A percentile compares a stretch with the other conserved stretches of the same genome.
These are phyloP conservation scores for Sciurus vulgaris DNA, from an alignment of 2,797 vertebrate species.

Conservation along the genomic window DNA sequence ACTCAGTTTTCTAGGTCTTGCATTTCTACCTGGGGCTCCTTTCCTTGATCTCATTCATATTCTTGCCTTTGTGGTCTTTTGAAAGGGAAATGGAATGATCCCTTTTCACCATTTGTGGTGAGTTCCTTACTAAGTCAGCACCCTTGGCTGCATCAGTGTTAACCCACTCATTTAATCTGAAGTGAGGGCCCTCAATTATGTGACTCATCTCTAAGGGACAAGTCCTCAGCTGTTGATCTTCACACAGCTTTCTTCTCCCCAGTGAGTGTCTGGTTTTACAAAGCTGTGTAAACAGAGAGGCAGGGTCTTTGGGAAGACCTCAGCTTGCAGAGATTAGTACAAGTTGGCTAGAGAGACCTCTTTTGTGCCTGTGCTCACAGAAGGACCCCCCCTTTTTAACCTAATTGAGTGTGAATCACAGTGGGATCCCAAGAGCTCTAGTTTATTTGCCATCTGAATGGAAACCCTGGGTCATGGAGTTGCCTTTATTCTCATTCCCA, in stretches of 20 bases:
- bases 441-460: conserved; percentile 32
- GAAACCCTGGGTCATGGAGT: background rate
- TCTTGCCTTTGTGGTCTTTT: background rate
- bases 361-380: conserved; percentile 38
- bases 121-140: background rate
- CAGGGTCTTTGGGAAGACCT: background rate
- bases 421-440: background rate
- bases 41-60: background rate
- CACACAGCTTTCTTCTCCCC: background rate
- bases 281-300: conserved; percentile 46
- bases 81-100: background rate
- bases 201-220: background rate
- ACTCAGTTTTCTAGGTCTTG: background rate
- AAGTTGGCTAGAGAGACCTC: conserved; percentile 18
- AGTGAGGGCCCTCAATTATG: background rate
- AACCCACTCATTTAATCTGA: background rate
- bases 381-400: background rate
- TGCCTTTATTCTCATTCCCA: background rate
- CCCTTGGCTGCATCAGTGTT: background rate
- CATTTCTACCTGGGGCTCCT: background rate
- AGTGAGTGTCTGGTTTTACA: background rate
- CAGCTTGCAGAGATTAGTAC: background rate
- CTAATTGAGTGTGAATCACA: conserved; percentile 38
- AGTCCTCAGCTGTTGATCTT: too few species aligned
- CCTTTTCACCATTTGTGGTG: background rate